Percentiles rank a stretch among this genome's conserved stretches.
These are phyloP conservation scores for Hoplodrina blanda DNA, from an alignment of 2,888 invertebrate genomes.

Conservation along the genomic window DNA sequence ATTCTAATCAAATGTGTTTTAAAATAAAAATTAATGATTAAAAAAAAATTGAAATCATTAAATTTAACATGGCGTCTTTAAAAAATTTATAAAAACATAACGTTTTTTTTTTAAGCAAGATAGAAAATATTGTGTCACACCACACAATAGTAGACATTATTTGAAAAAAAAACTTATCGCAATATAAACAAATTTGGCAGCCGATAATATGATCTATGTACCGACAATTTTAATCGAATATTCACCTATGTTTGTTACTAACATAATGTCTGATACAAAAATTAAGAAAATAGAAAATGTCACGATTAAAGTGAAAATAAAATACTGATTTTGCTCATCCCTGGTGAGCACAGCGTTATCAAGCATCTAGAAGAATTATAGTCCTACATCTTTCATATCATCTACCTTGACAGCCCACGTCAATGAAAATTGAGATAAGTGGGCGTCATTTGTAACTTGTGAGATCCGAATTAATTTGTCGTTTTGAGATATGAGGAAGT, in stretches of 20 bases:
- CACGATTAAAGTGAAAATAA: background rate
- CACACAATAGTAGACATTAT: too few relatives aligned
- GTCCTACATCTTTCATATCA: constrained; percentile 18
- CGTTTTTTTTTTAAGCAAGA: too few relatives aligned
- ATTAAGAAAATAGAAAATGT: background rate
- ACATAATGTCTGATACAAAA: background rate
- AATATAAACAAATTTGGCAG: too few relatives aligned
- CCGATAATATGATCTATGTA: background rate
- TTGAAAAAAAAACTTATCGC: background rate
- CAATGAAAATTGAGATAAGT: constrained; percentile 50
- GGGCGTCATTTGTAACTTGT: constrained; percentile 23
- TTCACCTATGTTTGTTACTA: background rate
- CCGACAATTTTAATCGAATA: background rate
- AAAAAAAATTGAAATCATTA: too few relatives aligned
- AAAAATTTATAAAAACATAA: too few relatives aligned
- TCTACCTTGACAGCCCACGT: constrained; percentile 47
- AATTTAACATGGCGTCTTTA: too few relatives aligned
- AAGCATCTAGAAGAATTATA: constrained; percentile 56
- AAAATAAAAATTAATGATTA: background rate
- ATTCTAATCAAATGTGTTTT: background rate
- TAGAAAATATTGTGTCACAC: too few relatives aligned
- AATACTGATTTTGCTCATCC: constrained; percentile 3
- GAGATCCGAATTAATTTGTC: constrained; percentile 41
- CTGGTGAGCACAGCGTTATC: constrained; percentile 11
- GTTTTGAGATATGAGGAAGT: constrained; percentile 16